Conservation (phyloP, 2,888 invertebrate genomes). For the Meandrusa payeni region DNA sequence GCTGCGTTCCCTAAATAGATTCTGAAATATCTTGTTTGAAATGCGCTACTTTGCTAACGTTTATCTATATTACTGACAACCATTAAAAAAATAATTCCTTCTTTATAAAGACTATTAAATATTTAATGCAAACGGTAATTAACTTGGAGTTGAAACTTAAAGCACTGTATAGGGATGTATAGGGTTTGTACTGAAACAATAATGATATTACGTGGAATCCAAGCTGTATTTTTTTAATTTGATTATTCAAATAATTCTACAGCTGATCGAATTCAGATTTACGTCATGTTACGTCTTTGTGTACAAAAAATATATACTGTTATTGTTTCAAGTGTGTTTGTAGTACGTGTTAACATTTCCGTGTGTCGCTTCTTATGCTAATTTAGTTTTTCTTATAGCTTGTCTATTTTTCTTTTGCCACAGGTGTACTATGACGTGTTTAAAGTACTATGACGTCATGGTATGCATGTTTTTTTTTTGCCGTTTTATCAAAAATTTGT, state of each 20-base stretch:
- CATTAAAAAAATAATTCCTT: no score
- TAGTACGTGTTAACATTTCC: conserved; percentile 44
- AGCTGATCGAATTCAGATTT: no score
- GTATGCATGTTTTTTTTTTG: conserved; percentile 52
- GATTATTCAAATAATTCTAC: no score
- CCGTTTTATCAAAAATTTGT: conserved; percentile 35
- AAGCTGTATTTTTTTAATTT: no score
- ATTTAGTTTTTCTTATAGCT: conserved; percentile 32
- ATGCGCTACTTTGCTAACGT: no score
- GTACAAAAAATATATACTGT: conserved; percentile 22
- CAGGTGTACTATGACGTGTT: conserved; percentile 12
- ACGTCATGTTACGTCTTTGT: no score
- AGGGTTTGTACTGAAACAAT: conserved; percentile 23
- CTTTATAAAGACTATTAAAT: no score
- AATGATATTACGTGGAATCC: conserved; percentile 8
- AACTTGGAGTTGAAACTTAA: conserved; percentile 1
- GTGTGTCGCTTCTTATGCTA: conserved; percentile 61
- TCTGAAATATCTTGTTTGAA: no score
- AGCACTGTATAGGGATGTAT: conserved; percentile 25
- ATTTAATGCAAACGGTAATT: no score
- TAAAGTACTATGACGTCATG: conserved; percentile 16
- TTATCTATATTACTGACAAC: no score
- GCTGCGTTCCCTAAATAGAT: no score
- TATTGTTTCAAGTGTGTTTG: conserved; percentile 29
- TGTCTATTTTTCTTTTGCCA: conserved; percentile 37